These are phyloP conservation scores for Lepus townsendii DNA, from an alignment of 2,797 vertebrate genomes.

Conservation along the genomic window DNA sequence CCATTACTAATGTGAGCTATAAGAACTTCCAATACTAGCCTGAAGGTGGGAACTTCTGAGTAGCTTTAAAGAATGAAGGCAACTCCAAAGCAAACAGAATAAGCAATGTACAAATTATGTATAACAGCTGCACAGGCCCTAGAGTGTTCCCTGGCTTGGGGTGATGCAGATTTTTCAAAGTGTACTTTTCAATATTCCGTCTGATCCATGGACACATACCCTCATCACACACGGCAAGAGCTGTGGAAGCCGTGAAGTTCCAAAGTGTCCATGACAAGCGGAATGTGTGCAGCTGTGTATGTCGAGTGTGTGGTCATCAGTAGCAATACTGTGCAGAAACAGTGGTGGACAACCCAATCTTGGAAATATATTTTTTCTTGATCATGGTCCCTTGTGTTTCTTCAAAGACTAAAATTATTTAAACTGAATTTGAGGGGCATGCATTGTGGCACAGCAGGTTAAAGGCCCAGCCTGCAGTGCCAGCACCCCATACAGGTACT, in stretches of 20 bases:
- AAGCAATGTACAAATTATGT: conserved; percentile 71
- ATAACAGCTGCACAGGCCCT: conserved; percentile 67
- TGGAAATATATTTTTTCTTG: not conserved
- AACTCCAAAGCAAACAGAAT: conserved; percentile 74
- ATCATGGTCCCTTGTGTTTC: not conserved
- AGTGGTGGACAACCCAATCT: not conserved
- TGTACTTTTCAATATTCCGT: conserved; percentile 67
- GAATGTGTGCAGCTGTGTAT: conserved; percentile 63
- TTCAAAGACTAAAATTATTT: not conserved
- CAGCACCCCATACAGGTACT: no score
- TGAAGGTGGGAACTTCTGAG: not conserved
- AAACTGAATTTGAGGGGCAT: no score
- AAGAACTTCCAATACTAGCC: conserved; percentile 66
- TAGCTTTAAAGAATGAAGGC: conserved; percentile 9
- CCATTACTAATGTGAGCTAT: not conserved
- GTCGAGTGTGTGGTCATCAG: conserved; percentile 55
- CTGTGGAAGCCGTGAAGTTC: conserved; percentile 66
- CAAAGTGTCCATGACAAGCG: conserved; percentile 72
- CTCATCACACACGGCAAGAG: conserved; percentile 70
- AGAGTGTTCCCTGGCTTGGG: conserved; percentile 65
- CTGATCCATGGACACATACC: conserved; percentile 70
- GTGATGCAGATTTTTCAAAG: conserved; percentile 70
- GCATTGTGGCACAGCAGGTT: no score
- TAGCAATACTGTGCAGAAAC: conserved; percentile 51
- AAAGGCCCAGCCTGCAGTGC: no score